Evolutionary conservation across 2,113 vertebrate species (phyloP).

Genomic region (Labeo catla): DNA sequence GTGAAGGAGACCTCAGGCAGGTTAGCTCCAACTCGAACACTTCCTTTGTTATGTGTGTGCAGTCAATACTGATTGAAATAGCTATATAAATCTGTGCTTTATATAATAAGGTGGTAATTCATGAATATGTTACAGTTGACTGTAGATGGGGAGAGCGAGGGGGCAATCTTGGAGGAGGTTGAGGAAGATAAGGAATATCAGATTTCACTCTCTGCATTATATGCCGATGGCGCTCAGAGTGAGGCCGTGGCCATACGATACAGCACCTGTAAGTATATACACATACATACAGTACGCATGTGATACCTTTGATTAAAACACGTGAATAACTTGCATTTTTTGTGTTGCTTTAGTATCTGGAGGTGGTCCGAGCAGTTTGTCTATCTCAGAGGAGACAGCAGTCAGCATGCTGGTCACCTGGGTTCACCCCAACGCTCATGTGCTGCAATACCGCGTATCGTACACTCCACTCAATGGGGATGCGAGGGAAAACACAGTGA

Average conservation of each 20-base stretch:
- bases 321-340: neutral
- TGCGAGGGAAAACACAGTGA: slow-evolving; percentile 69
- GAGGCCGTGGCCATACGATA: slow-evolving; percentile 86
- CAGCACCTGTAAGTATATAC: slow-evolving; percentile 83
- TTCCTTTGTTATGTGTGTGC: neutral
- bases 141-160: slow-evolving; percentile 77
- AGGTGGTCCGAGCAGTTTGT: slow-evolving; percentile 80
- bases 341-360: slow-evolving; percentile 71
- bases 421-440: slow-evolving; percentile 79
- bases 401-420: slow-evolving; percentile 84
- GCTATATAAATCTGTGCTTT: neutral
- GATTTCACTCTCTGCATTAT: slow-evolving; percentile 89
- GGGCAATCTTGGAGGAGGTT: slow-evolving; percentile 80
- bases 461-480: slow-evolving; percentile 75
- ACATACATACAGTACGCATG: neutral
- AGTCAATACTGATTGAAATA: neutral
- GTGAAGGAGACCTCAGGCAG: slow-evolving; percentile 85
- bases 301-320: neutral
- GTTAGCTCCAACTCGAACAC: slow-evolving; percentile 64
- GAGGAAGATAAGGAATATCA: slow-evolving; percentile 86
- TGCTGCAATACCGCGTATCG: slow-evolving; percentile 84
- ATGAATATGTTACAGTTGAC: slow-evolving; percentile 75
- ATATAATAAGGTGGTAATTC: neutral
- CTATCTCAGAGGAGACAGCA: slow-evolving; percentile 80
- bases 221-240: slow-evolving; percentile 86